Evolutionary conservation across 1,140 invertebrate species (phyloP).

Genomic region (Trachymyrmex cornetzi): DNA sequence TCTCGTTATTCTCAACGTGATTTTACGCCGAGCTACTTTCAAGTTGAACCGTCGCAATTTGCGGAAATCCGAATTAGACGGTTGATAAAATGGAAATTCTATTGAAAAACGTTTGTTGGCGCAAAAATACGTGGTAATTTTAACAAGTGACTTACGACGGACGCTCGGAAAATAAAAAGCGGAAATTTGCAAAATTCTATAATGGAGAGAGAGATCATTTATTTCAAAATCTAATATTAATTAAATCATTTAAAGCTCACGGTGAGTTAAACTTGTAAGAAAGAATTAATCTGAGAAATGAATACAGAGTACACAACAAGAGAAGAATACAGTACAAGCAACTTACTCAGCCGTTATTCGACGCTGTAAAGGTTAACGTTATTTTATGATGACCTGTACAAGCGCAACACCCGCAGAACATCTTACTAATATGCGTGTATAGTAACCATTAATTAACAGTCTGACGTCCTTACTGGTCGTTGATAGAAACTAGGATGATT

Average conservation of each 20-base stretch:
- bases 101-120: conserved; percentile 17
- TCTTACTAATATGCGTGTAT: neutral
- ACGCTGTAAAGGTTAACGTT: neutral
- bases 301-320: neutral
- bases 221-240: neutral
- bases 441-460: conserved; percentile 37
- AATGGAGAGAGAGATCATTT: neutral
- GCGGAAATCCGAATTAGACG: neutral
- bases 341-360: neutral
- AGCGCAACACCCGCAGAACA: neutral
- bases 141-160: neutral
- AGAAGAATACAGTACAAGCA: neutral
- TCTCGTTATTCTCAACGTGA: neutral
- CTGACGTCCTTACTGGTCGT: neutral
- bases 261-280: neutral
- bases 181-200: neutral
- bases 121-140: neutral
- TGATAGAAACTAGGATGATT: conserved; percentile 26
- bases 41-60: conserved; percentile 15
- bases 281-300: neutral
- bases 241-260: conserved; percentile 29
- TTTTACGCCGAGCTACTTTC: neutral
- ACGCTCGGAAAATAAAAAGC: neutral
- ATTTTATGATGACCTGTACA: neutral
- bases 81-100: conserved; percentile 34